Conservation (phyloP, 2,797 vertebrate species). For the Bucorvus abyssinicus region DNA sequence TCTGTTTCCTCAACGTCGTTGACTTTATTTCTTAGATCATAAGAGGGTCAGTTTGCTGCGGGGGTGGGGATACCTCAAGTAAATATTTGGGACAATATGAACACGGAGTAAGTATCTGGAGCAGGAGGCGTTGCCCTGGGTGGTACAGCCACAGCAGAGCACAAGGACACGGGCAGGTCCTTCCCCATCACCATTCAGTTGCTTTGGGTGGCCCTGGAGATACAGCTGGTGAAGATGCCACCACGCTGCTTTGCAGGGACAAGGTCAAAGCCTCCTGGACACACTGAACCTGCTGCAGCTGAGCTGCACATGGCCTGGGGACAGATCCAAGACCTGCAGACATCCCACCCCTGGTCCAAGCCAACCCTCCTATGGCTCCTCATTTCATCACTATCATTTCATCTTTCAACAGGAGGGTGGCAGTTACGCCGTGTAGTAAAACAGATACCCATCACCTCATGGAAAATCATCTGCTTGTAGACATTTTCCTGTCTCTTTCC, state of each 20-base stretch:
- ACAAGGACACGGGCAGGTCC: not conserved
- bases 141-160: not conserved
- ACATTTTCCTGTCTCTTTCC: not conserved
- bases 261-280: not conserved
- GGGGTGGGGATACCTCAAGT: no score
- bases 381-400: slow-evolving; percentile 62
- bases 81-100: not conserved
- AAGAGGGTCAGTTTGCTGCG: not conserved
- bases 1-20: not conserved
- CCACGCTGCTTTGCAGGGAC: accelerated
- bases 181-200: not conserved
- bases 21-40: not conserved
- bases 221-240: not conserved
- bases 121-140: not conserved
- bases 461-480: slow-evolving; percentile 77
- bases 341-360: not conserved
- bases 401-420: slow-evolving; percentile 69
- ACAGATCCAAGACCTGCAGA: not conserved
- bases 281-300: no score
- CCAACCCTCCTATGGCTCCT: not conserved
- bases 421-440: slow-evolving; percentile 55
- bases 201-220: not conserved
- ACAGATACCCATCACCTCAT: slow-evolving; percentile 72
- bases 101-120: not conserved
- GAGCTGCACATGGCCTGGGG: not conserved